phyloP scores from a whole-genome alignment of 1,140 invertebrate species.

The Nautilus pompilius region DNA sequence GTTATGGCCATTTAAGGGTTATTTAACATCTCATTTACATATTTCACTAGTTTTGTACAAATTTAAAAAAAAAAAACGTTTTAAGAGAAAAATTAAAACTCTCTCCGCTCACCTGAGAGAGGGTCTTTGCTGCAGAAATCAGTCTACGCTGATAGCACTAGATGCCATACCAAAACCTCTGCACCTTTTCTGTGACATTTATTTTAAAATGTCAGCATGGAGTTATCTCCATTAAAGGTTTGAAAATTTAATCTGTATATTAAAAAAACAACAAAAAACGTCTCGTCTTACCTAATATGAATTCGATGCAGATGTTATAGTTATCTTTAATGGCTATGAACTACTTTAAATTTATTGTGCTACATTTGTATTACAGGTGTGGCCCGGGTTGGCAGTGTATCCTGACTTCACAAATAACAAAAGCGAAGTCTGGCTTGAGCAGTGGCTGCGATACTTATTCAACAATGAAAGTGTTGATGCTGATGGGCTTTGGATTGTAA shows the following conservation, averaged over 20 bases:
- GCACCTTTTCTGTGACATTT: neutral
- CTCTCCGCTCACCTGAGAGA: neutral
- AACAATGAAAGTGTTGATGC: conserved; percentile 56
- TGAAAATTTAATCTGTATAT: neutral
- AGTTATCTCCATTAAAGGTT: neutral
- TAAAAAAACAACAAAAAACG: neutral
- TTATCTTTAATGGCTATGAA: neutral
- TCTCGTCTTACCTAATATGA: neutral
- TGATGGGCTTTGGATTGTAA: conserved; percentile 64
- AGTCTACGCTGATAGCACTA: no score
- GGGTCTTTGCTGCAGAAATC: no score
- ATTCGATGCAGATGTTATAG: neutral
- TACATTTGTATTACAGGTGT: conserved; percentile 32
- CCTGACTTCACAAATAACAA: conserved; percentile 50
- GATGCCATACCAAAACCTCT: no score
- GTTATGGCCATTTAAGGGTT: neutral
- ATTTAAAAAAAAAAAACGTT: neutral
- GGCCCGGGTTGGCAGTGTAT: conserved; percentile 44
- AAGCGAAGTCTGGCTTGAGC: conserved; percentile 48
- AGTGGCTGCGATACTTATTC: conserved; percentile 46
- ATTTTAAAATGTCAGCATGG: neutral
- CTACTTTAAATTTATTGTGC: no score
- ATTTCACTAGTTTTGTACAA: neutral
- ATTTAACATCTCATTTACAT: neutral
- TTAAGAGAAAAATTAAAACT: neutral